phyloP scores from a whole-genome alignment of 1,140 invertebrate species.

The Ceratitis capitata region DNA sequence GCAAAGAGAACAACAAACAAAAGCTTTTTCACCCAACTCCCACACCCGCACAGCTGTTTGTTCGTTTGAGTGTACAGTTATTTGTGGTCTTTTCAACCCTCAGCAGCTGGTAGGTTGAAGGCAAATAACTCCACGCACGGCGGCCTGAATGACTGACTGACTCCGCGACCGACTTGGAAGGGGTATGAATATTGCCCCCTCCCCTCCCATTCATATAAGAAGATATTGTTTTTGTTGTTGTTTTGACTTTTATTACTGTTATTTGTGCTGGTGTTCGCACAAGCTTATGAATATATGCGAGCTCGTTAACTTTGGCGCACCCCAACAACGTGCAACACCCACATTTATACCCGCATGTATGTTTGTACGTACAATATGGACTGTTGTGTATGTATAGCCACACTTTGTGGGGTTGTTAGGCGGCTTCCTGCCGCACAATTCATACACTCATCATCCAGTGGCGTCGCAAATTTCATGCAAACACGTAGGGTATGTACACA shows the following conservation, averaged over 20 bases:
- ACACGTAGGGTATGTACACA: not conserved
- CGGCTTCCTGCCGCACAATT: constrained; percentile 11
- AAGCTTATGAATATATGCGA: constrained; percentile 63
- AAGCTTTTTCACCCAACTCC: not conserved
- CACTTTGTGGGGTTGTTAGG: constrained; percentile 48
- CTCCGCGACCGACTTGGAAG: not conserved
- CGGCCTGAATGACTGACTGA: not conserved
- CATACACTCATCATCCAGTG: not conserved
- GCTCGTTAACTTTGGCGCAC: constrained; percentile 61
- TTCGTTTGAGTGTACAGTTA: not conserved
- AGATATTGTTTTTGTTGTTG: not conserved
- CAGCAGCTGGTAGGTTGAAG: not conserved
- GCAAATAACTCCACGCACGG: not conserved
- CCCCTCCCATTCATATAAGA: no score
- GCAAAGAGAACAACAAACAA: not conserved
- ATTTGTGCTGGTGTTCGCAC: constrained; percentile 43
- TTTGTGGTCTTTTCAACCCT: not conserved
- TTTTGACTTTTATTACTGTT: not conserved
- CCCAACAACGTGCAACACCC: constrained; percentile 44
- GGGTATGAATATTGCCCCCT: no score
- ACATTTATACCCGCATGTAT: not conserved
- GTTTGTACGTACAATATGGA: not conserved
- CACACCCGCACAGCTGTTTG: not conserved
- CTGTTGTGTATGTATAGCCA: constrained; percentile 37
- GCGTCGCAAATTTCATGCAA: constrained; percentile 22